Evolutionary conservation across 2,888 invertebrate genomes (phyloP).

Genomic region (Polyommatus iphigenia): DNA sequence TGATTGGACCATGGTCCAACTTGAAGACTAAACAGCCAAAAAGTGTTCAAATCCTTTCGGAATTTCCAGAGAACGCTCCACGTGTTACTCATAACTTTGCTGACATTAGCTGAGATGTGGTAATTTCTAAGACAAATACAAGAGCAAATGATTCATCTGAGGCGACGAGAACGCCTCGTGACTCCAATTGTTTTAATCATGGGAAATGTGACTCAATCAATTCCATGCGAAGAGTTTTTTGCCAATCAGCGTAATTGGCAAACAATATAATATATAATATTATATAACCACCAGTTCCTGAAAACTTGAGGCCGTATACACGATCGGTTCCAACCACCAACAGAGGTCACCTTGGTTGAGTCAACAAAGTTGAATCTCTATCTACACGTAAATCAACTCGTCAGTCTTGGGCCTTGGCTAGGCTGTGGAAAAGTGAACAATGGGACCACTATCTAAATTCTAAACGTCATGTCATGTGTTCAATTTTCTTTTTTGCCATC

Average conservation of each 20-base stretch:
- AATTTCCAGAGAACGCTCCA: neutral
- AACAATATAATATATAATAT: too few relatives aligned
- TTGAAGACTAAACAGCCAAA: neutral
- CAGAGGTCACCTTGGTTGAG: too few relatives aligned
- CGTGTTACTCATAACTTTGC: constrained; percentile 2
- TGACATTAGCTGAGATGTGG: neutral
- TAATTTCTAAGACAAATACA: neutral
- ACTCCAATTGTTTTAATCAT: constrained; percentile 18
- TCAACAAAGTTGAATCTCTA: too few relatives aligned
- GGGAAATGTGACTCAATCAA: constrained; percentile 20
- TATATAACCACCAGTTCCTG: too few relatives aligned
- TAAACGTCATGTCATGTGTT: too few relatives aligned
- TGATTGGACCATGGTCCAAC: neutral
- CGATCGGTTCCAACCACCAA: too few relatives aligned
- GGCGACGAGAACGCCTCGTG: neutral
- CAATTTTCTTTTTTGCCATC: too few relatives aligned
- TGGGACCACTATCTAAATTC: too few relatives aligned
- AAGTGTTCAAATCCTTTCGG: neutral
- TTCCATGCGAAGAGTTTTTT: neutral
- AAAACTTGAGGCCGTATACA: too few relatives aligned
- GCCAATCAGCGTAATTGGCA: neutral
- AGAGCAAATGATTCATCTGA: constrained; percentile 2
- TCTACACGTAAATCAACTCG: too few relatives aligned
- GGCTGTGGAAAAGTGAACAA: too few relatives aligned
- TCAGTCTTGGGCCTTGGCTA: too few relatives aligned